phyloP scores from a whole-genome alignment of 2,113 vertebrate genomes.

The Xenopus tropicalis region DNA sequence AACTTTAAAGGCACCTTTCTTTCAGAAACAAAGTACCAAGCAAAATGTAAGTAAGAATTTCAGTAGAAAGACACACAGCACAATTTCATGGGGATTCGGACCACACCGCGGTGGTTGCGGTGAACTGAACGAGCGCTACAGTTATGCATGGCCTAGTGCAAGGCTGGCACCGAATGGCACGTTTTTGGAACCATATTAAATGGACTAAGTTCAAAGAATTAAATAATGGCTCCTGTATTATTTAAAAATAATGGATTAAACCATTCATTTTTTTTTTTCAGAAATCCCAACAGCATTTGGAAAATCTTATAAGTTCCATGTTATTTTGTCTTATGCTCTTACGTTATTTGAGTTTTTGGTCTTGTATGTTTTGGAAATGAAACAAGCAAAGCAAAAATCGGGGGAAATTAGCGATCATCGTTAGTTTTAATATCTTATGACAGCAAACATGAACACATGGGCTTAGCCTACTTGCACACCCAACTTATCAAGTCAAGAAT shows the following conservation, averaged over 20 bases:
- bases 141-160: conserved; percentile 23
- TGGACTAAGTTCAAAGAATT: conserved; percentile 30
- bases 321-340: too few species aligned
- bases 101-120: conserved; percentile 8
- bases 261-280: too few species aligned
- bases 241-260: background rate
- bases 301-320: too few species aligned
- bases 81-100: conserved; percentile 4
- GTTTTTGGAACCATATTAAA: conserved; percentile 6
- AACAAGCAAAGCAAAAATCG: too few species aligned
- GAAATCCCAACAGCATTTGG: too few species aligned
- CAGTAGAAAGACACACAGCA: conserved; percentile 10
- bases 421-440: too few species aligned
- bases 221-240: conserved; percentile 1
- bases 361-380: too few species aligned
- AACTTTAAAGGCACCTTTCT: conserved; percentile 60
- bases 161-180: conserved; percentile 2
- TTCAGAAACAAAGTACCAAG: conserved; percentile 57
- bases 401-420: too few species aligned
- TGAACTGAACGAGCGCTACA: background rate
- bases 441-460: too few species aligned
- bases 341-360: too few species aligned
- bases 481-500: too few species aligned
- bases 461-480: too few species aligned
- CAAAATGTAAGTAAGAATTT: background rate